Percentiles rank a stretch among this genome's conserved stretches.
Evolutionary conservation across 2,797 vertebrate genomes (phyloP).

Genomic region (Bradypodion pumilum): DNA sequence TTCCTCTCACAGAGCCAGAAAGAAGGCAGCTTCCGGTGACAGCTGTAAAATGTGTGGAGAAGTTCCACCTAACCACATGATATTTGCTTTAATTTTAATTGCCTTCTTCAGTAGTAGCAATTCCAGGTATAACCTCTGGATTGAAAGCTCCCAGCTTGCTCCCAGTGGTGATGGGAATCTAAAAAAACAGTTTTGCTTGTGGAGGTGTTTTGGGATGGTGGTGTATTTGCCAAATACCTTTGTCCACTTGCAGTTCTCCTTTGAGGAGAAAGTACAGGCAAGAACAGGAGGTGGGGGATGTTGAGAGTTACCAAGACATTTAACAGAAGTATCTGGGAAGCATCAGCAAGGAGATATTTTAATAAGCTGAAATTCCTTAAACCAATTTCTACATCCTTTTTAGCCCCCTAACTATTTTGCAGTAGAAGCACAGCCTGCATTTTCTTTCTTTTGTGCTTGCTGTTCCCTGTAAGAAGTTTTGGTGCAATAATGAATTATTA

Average conservation of each 20-base stretch:
- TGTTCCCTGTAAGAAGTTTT: accelerated
- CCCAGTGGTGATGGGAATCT: neutral
- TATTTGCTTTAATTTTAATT: neutral
- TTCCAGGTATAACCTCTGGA: neutral
- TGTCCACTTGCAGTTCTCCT: neutral
- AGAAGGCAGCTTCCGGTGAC: neutral
- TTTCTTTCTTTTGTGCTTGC: neutral
- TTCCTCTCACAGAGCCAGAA: neutral
- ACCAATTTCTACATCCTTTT: accelerated
- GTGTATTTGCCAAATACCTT: neutral
- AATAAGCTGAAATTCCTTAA: neutral
- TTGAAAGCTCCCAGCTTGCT: neutral
- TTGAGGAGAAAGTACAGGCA: neutral
- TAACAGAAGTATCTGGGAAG: neutral
- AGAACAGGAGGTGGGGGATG: neutral
- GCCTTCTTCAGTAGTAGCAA: neutral
- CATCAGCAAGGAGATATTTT: neutral
- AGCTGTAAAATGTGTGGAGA: neutral
- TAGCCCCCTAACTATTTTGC: accelerated
- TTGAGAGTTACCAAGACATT: neutral
- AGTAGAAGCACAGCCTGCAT: neutral
- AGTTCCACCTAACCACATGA: too few relatives aligned
- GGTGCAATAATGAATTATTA: neutral
- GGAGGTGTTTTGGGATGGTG: neutral
- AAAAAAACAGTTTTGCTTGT: neutral